Conservation (phyloP, 2,113 vertebrate genomes). For the Colius striatus region DNA sequence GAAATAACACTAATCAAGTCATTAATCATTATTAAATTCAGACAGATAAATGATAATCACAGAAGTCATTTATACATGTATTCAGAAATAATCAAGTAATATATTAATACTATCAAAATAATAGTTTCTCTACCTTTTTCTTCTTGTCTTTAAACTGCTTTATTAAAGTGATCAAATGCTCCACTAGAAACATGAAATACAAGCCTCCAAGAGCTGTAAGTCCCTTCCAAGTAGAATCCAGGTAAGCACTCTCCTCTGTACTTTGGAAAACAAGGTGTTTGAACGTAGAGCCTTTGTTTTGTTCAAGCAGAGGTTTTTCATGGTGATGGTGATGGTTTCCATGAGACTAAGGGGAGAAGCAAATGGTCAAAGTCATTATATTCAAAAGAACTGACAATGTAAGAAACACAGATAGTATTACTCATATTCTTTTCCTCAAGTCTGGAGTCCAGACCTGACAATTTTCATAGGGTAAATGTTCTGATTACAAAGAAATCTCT, state of each 20-base stretch:
- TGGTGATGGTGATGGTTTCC: slow-evolving; percentile 80
- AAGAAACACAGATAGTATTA: background rate
- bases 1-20: background rate
- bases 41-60: background rate
- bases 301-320: slow-evolving; percentile 70
- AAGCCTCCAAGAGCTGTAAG: slow-evolving; percentile 92
- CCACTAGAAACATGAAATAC: slow-evolving; percentile 98
- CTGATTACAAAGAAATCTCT: background rate
- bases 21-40: background rate
- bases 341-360: slow-evolving; percentile 73
- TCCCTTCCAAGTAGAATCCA: slow-evolving; percentile 93
- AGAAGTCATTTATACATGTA: background rate
- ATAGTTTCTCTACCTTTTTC: slow-evolving; percentile 85
- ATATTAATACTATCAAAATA: background rate
- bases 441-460: background rate
- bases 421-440: background rate
- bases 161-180: slow-evolving; percentile 94
- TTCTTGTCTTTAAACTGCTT: slow-evolving; percentile 99
- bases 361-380: background rate
- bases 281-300: slow-evolving; percentile 66
- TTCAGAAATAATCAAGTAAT: background rate
- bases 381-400: background rate
- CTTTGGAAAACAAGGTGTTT: slow-evolving; percentile 76
- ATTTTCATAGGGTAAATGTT: background rate
- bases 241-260: slow-evolving; percentile 77